Evolutionary conservation across 2,797 vertebrate species (phyloP), one percentile per base, ranked within the genome.

Genomic region (Sebastes hubbsi): DNA sequence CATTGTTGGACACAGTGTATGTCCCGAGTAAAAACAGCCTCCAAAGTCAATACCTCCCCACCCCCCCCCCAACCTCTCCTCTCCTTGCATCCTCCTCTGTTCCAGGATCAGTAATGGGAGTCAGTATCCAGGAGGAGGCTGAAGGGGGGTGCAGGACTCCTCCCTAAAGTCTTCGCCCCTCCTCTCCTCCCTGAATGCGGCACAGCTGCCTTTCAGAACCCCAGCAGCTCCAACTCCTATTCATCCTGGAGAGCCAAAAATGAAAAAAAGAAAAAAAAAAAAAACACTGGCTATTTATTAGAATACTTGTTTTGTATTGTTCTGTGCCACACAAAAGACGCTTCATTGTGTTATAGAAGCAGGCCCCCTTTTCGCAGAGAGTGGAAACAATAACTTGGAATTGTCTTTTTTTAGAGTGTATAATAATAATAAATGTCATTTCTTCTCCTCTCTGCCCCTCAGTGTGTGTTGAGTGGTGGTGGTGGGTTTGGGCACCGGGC

Each of bases 391-490:
- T 99, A 97, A 98, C 96, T 98, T 97, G 96, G 97, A 98, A 99
- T 98, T 98, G 97, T 98, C 97, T 98, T 96, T 95, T 98, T 98
- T 96, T 95, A 96, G 97, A 97, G 96, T 97, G 97, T 96, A 96
- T 97, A 98, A 98, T 98, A 98, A 98, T 97, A 98, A 98, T 98
- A 98, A 98, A 98, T 98, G 97, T 97, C 95, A 97, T 97, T 97
- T 94, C 89, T 98, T 96, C 96, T 96, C 88, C 95, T 96, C 96
- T 95, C 96, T 96, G 96, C 92, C 89, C 95, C 92, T 96, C 96
- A 95, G 95, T 95, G 95, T 95, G 94, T 94, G 93, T 95, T 92
- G 91, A 95, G 94, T 94, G 92, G 92, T 94, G 93, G 94, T 94
- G 92, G 92, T 94, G 93, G 94, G 92, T 96, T 94, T 95, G 96